Conservation (phyloP, 2,888 invertebrate genomes). For the Anaspis maculata region DNA sequence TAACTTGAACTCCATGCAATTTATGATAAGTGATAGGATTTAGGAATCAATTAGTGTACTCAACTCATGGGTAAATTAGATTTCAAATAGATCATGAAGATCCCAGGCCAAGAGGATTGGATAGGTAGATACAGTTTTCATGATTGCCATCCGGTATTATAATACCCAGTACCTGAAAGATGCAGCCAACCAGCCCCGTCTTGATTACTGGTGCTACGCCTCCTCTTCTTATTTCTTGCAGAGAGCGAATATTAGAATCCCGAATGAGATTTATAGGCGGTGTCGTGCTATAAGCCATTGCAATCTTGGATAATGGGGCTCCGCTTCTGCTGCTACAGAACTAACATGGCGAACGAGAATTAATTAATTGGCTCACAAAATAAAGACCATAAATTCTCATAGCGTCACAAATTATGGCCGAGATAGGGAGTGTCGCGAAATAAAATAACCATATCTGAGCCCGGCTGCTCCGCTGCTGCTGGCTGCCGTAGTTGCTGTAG, state of each 20-base stretch:
- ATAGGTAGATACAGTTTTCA: no score
- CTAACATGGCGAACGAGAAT: conserved; percentile 41
- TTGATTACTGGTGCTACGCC: conserved; percentile 10
- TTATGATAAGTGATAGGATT: no score
- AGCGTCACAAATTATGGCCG: conserved; percentile 45
- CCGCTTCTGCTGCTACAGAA: conserved; percentile 30
- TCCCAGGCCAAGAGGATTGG: no score
- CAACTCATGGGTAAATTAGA: no score
- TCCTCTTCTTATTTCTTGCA: conserved; percentile 19
- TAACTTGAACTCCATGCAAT: no score
- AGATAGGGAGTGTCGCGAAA: conserved; percentile 44
- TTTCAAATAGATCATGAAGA: no score
- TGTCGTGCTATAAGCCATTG: conserved; percentile 42
- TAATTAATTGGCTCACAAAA: conserved; percentile 46
- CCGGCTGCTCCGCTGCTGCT: no score
- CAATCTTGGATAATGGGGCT: conserved; percentile 43
- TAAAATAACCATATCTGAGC: conserved; percentile 45
- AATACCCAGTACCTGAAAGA: conserved; percentile 12
- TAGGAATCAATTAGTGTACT: no score
- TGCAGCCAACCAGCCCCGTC: conserved; percentile 7
- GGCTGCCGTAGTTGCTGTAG: no score
- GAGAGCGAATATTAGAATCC: conserved; percentile 37
- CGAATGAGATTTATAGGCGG: conserved; percentile 41
- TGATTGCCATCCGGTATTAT: no score
- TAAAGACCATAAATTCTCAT: conserved; percentile 45